phyloP scores from a whole-genome alignment of 1,140 invertebrate genomes.

The Drosophila ironensis region DNA sequence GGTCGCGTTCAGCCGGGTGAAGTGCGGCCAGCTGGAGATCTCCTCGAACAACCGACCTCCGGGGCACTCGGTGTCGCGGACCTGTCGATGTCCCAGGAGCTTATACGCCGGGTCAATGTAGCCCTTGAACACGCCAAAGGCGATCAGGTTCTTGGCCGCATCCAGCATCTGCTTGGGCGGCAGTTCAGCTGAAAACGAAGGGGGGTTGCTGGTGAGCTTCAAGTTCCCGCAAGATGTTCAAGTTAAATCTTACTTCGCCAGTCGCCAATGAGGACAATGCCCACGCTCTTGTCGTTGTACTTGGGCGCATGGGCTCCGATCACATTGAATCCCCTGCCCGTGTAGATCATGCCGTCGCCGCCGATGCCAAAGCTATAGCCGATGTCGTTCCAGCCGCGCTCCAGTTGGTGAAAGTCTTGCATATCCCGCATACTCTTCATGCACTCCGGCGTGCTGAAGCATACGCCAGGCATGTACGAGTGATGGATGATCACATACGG shows the following conservation, averaged over 20 bases:
- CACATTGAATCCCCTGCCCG: slow-evolving; percentile 88
- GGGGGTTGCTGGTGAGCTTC: neutral
- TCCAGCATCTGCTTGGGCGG: slow-evolving; percentile 85
- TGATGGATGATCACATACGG: slow-evolving; percentile 91
- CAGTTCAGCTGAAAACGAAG: slow-evolving; percentile 82
- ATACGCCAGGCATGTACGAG: slow-evolving; percentile 85
- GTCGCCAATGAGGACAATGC: slow-evolving; percentile 88
- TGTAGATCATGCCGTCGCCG: slow-evolving; percentile 89
- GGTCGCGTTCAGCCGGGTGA: slow-evolving; percentile 48
- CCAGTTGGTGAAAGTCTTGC: slow-evolving; percentile 85
- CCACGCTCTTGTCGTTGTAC: slow-evolving; percentile 88
- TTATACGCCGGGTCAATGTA: slow-evolving; percentile 85
- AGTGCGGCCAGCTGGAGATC: slow-evolving; percentile 87
- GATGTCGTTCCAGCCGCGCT: slow-evolving; percentile 87
- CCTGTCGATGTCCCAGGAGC: slow-evolving; percentile 87
- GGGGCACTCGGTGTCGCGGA: slow-evolving; percentile 87
- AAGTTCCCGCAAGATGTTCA: neutral
- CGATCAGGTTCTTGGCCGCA: slow-evolving; percentile 85
- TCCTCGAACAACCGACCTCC: slow-evolving; percentile 85
- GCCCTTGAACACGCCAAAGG: slow-evolving; percentile 84
- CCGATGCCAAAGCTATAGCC: slow-evolving; percentile 91
- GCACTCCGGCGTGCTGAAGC: slow-evolving; percentile 83
- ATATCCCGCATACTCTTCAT: slow-evolving; percentile 84
- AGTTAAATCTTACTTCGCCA: slow-evolving; percentile 83
- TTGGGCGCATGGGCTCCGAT: slow-evolving; percentile 88